These are phyloP conservation scores for Propithecus perrieri DNA, from an alignment of 2,797 vertebrate genomes.

Conservation along the genomic window DNA sequence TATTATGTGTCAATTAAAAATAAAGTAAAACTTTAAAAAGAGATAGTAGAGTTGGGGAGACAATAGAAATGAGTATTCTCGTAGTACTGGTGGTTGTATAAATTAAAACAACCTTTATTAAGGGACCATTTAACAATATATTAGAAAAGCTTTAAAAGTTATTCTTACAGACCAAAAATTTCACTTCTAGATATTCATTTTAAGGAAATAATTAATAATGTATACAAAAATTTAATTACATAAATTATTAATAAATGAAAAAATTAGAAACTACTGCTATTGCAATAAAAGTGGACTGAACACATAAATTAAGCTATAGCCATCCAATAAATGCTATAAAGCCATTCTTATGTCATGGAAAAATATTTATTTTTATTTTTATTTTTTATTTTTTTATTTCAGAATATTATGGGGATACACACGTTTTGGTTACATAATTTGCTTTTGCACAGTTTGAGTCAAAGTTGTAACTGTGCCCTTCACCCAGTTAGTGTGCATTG, in stretches of 20 bases:
- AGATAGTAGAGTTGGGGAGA: not conserved
- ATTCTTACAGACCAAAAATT: not conserved
- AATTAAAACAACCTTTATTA: not conserved
- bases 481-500: too few species aligned
- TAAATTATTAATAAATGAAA: not conserved
- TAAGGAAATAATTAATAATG: conserved; percentile 24
- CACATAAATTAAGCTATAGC: not conserved
- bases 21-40: not conserved
- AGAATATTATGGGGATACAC: too few species aligned
- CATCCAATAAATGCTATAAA: not conserved
- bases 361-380: not conserved
- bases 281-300: not conserved
- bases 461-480: too few species aligned
- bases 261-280: not conserved
- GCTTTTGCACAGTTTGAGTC: too few species aligned
- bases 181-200: not conserved
- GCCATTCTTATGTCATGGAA: not conserved
- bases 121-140: not conserved
- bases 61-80: not conserved
- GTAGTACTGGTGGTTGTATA: not conserved
- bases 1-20: not conserved
- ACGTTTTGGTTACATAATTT: too few species aligned
- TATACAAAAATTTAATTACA: not conserved
- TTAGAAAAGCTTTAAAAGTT: not conserved
- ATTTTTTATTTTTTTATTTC: too few species aligned